Evolutionary conservation across 2,797 vertebrate genomes (phyloP), one percentile per base, ranked within the genome.

Genomic region (Hippocampus kuda): DNA sequence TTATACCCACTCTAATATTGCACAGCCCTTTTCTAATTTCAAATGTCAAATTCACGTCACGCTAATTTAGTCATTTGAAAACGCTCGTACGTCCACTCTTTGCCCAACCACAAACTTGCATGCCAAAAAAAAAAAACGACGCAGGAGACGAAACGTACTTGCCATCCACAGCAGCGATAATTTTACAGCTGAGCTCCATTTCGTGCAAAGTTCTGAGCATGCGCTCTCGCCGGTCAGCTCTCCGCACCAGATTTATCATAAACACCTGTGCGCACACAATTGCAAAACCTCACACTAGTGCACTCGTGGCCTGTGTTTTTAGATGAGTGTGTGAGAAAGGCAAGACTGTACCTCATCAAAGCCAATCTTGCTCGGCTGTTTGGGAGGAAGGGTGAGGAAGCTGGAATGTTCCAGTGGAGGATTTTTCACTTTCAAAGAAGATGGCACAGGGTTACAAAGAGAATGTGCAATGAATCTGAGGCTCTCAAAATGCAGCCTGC

Each of bases 281-380:
- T 49, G 56, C n/a, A 74, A 53, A 74, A 56, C 27, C 53, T 84
- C 71, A 74, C 67, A 74, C 34, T 38, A 63, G 67, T 59, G 59
- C 48, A 2, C 62, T 5, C 7, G 4, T 8, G 11, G 26, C 4
- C n/a, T 18, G 48, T 48, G 70, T 62, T 49, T 42, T 20, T 70
- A 61, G 48, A 67, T 5, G 48, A 71, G 68, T 65, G 56, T 71
- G 68, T 42, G 48, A 56, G 30, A 56, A 65, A 24, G 44, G 38
- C 16, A 63, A 11, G 51, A 46, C 38, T 67, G 34, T 83, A 98
- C 97, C 92, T 99, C 97, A 86, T 99, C 94, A 90, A 99, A 99
- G 75, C 93, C 95, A 88, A 99, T 94, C 92, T 97, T 99, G 89
- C 94, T 92, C 24, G 92, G 92, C 64, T 88, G 84, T 83, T 93